These are phyloP conservation scores for Rhynchomys soricoides DNA, from an alignment of 2,113 vertebrate species.

Conservation along the genomic window DNA sequence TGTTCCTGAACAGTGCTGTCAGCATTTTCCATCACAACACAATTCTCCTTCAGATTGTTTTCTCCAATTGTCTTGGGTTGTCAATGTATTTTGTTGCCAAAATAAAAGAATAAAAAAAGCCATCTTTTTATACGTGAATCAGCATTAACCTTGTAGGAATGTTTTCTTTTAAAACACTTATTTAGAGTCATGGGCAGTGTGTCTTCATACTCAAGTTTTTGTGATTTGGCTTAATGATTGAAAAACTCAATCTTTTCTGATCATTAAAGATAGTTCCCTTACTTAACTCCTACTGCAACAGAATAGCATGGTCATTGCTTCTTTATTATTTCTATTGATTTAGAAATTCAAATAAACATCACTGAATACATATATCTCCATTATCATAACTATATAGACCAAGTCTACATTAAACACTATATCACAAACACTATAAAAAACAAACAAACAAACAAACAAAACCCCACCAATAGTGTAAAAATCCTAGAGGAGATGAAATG, in stretches of 20 bases:
- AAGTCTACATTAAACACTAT: background rate
- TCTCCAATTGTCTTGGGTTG: background rate
- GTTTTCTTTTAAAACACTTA: slow-evolving; percentile 28
- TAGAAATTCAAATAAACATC: background rate
- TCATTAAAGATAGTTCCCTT: background rate
- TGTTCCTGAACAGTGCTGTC: background rate
- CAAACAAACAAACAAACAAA: no score
- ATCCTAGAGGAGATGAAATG: background rate
- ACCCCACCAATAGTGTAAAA: background rate
- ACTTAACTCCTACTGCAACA: background rate
- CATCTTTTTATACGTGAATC: background rate
- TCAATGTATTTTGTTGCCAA: background rate
- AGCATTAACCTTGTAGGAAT: background rate
- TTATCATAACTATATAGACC: background rate
- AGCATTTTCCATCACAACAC: background rate
- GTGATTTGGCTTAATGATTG: background rate
- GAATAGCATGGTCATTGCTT: background rate
- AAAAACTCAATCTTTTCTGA: slow-evolving; percentile 10
- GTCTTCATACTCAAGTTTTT: background rate
- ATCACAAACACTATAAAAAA: background rate
- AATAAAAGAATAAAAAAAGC: background rate
- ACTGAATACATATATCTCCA: background rate
- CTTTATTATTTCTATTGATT: background rate
- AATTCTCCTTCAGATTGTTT: background rate
- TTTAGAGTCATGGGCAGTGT: background rate